phyloP scores from a whole-genome alignment of 2,888 invertebrate species.

The Chaitophorus viminalis region DNA sequence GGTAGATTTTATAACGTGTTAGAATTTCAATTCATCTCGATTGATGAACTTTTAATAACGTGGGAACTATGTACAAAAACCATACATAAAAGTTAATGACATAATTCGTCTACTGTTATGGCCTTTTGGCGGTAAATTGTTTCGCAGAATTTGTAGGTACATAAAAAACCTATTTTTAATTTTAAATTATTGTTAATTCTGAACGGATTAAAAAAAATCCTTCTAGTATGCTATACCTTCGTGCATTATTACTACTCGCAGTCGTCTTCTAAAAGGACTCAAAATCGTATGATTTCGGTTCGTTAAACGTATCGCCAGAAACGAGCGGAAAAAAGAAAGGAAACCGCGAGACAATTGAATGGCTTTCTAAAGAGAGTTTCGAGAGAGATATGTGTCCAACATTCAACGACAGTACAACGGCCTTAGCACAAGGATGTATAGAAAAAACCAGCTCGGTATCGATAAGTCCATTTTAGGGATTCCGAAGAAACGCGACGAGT shows the following conservation, averaged over 20 bases:
- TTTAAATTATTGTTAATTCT: background rate
- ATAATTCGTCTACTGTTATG: conserved; percentile 13
- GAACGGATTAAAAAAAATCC: no score
- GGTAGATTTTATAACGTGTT: background rate
- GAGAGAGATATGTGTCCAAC: conserved; percentile 33
- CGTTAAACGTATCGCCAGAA: conserved; percentile 37
- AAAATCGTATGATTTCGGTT: conserved; percentile 40
- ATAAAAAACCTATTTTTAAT: background rate
- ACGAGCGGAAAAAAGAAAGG: conserved; percentile 21
- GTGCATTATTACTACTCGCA: background rate
- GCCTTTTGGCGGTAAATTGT: background rate
- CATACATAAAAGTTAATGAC: conserved; percentile 13
- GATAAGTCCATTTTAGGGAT: conserved; percentile 61
- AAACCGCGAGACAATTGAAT: conserved; percentile 43
- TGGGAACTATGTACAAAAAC: background rate
- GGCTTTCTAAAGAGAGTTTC: conserved; percentile 53
- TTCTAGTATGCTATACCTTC: no score
- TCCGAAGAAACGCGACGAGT: conserved; percentile 48
- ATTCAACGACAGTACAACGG: conserved; percentile 29
- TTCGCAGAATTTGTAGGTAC: background rate
- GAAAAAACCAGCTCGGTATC: conserved; percentile 52
- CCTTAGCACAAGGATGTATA: conserved; percentile 48
- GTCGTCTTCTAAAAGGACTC: background rate
- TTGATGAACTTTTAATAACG: conserved; percentile 43
- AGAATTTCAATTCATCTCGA: background rate